A percentile compares a stretch with the other conserved stretches of the same genome.
Evolutionary conservation across 1,140 invertebrate species (phyloP).

Genomic region (Neelides sp.): DNA sequence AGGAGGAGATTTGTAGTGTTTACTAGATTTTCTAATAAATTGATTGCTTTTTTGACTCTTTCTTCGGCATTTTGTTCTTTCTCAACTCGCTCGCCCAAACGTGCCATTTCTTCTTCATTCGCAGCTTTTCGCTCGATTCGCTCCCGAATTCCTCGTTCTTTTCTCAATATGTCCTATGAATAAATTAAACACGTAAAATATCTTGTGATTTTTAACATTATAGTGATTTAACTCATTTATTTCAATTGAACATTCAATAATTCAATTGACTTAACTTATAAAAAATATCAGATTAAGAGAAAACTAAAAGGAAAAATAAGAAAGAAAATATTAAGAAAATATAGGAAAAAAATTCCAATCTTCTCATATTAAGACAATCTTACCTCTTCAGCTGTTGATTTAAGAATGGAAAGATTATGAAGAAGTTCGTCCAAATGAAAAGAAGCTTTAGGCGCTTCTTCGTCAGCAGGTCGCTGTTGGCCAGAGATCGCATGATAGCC

Average conservation of each 20-base stretch:
- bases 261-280: too few relatives aligned
- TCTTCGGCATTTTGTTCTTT: constrained; percentile 65
- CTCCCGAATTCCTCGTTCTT: constrained; percentile 62
- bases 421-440: constrained; percentile 72
- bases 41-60: too few relatives aligned
- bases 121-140: constrained; percentile 63
- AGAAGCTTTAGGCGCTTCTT: constrained; percentile 34
- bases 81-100: constrained; percentile 52
- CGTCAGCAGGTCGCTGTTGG: constrained; percentile 46
- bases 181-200: constrained; percentile 9
- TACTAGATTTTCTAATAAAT: too few relatives aligned
- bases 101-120: constrained; percentile 63
- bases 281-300: too few relatives aligned
- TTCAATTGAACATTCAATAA: too few relatives aligned
- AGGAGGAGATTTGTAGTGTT: too few relatives aligned
- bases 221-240: not conserved
- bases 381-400: constrained; percentile 83
- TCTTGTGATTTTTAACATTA: not conserved
- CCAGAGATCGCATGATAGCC: constrained; percentile 79
- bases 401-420: constrained; percentile 81
- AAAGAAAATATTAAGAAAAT: too few relatives aligned
- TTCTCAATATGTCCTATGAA: constrained; percentile 68
- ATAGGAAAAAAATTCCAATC: too few relatives aligned
- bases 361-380: not conserved
- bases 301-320: too few relatives aligned